Evolutionary conservation across 2,797 vertebrate genomes (phyloP).

Genomic region (Heteromormyrus szaboi): DNA sequence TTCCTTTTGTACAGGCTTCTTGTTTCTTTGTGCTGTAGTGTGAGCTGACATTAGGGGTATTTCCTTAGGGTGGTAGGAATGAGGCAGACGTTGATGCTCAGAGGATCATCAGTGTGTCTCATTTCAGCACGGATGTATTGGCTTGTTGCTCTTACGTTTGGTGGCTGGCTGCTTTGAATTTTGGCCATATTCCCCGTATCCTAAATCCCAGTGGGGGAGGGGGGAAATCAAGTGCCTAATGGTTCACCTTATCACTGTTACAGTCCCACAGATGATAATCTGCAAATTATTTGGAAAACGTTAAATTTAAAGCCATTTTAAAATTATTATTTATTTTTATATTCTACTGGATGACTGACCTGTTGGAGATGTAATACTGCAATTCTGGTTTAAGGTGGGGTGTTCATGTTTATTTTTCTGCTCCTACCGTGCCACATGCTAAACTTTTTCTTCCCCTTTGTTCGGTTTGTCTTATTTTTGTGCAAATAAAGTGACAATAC

Average conservation of each 20-base stretch:
- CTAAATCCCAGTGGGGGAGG: constrained; percentile 8
- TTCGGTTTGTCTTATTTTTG: not conserved
- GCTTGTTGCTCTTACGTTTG: not conserved
- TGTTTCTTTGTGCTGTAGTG: constrained; percentile 58
- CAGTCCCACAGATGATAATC: constrained; percentile 32
- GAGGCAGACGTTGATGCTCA: constrained; percentile 55
- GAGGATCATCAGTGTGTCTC: constrained; percentile 23
- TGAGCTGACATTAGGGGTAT: constrained; percentile 62
- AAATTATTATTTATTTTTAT: not conserved
- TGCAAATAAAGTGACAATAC: constrained; percentile 1
- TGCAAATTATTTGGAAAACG: constrained; percentile 36
- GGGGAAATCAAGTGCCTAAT: constrained; percentile 59
- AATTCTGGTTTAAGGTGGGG: constrained; percentile 25
- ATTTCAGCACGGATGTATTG: not conserved
- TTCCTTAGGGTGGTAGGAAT: constrained; percentile 48
- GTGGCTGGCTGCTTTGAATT: constrained; percentile 14
- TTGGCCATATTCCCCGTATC: not conserved
- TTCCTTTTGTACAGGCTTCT: constrained; percentile 61
- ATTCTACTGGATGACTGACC: not conserved
- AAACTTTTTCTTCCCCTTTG: not conserved
- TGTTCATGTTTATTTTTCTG: constrained; percentile 5
- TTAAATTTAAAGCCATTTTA: constrained; percentile 31
- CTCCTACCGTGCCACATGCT: constrained; percentile 5
- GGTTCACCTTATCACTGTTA: constrained; percentile 48
- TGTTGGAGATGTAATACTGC: constrained; percentile 1